phyloP scores from a whole-genome alignment of 37 sponge, comb jelly and placozoan species.

The Crambe crambe region DNA sequence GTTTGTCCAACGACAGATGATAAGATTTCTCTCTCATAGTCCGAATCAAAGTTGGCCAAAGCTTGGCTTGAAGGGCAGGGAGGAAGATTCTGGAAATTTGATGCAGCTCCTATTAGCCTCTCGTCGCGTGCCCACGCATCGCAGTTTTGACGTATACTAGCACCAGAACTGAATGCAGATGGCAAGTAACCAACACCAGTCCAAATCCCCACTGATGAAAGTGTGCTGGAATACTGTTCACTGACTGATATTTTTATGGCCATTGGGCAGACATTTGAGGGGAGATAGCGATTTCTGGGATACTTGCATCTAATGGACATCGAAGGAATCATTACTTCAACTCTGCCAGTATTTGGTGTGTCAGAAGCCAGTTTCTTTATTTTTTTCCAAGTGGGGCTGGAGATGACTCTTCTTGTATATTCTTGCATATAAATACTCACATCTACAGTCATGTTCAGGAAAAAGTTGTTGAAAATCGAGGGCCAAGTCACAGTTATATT shows the following conservation, averaged over 20 bases:
- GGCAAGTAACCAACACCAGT: not conserved
- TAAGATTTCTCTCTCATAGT: not conserved
- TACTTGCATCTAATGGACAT: not conserved
- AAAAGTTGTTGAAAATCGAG: not conserved
- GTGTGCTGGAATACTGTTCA: not conserved
- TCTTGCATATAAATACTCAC: not conserved
- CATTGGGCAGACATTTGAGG: not conserved
- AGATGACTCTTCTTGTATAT: not conserved
- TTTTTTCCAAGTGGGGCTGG: not conserved
- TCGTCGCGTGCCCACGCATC: not conserved
- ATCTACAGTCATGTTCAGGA: not conserved
- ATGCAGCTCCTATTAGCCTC: not conserved
- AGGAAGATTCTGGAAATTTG: not conserved
- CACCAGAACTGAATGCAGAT: not conserved
- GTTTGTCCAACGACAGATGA: not conserved
- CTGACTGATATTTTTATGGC: not conserved
- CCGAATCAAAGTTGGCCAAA: not conserved
- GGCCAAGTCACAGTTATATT: not conserved
- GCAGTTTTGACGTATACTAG: not conserved
- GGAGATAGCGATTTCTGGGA: not conserved
- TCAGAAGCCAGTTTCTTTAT: not conserved
- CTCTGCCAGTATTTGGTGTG: not conserved
- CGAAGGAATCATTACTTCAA: not conserved
- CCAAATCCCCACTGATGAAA: not conserved
- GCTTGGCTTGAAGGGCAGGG: not conserved